These are phyloP conservation scores for Acropternis orthonyx DNA, from an alignment of 2,797 vertebrate species.

Conservation along the genomic window DNA sequence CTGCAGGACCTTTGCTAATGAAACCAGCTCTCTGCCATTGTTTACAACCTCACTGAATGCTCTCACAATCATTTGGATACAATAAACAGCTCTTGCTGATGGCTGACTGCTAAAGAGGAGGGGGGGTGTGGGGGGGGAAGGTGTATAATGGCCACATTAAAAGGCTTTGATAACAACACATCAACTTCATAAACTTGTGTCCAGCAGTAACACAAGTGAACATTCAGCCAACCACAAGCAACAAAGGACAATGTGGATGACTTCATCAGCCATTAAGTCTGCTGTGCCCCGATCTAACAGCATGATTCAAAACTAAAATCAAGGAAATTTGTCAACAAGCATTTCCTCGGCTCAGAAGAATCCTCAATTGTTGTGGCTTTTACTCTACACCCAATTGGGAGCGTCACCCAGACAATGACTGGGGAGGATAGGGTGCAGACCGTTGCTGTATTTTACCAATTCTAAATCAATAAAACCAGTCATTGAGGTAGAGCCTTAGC, in stretches of 20 bases:
- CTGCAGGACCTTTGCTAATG: neutral
- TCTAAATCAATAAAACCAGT: neutral
- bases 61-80: neutral
- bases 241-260: constrained; percentile 46
- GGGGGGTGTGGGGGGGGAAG: neutral
- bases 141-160: constrained; percentile 21
- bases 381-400: neutral
- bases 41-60: neutral
- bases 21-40: constrained; percentile 6
- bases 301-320: constrained; percentile 36
- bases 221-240: constrained; percentile 38
- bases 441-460: neutral
- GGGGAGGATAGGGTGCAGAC: neutral
- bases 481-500: neutral
- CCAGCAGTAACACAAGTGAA: constrained; percentile 24
- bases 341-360: constrained; percentile 51
- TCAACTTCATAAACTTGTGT: constrained; percentile 49
- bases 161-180: constrained; percentile 34
- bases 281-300: constrained; percentile 21
- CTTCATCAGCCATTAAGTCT: constrained; percentile 43
- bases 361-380: constrained; percentile 28
- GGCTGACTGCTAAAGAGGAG: constrained; percentile 7
- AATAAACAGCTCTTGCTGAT: constrained; percentile 43
- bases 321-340: constrained; percentile 53
- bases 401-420: neutral